Conservation (phyloP, 2,113 vertebrate species). For the Fregata magnificens region DNA sequence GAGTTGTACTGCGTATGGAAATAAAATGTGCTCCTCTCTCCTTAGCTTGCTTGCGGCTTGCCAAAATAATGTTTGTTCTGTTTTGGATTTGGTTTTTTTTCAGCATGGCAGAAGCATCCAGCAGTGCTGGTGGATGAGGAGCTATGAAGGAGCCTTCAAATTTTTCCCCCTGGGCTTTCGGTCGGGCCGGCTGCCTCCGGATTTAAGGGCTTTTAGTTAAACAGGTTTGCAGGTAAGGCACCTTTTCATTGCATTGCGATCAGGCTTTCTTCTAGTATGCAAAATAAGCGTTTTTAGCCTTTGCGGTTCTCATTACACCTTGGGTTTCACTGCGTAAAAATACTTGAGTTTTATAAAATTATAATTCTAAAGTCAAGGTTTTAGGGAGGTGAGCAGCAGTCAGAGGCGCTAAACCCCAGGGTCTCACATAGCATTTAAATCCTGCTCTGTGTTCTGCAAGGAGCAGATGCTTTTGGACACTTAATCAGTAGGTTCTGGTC, state of each 20-base stretch:
- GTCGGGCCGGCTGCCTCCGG: not conserved
- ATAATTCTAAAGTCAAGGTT: not conserved
- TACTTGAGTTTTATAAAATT: not conserved
- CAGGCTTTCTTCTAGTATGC: not conserved
- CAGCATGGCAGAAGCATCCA: not conserved
- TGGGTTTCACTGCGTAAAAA: not conserved
- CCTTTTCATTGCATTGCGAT: not conserved
- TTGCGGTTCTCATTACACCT: not conserved
- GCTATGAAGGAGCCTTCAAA: not conserved
- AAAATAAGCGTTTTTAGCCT: not conserved
- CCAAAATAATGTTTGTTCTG: not conserved
- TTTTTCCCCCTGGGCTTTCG: not conserved
- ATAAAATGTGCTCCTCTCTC: not conserved
- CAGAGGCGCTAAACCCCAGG: not conserved
- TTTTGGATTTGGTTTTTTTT: not conserved
- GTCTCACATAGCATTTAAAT: fast-evolving
- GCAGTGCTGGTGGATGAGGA: not conserved
- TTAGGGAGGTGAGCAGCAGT: not conserved
- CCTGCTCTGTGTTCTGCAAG: not conserved
- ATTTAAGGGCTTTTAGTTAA: not conserved
- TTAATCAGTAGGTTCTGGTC: not conserved
- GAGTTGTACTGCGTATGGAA: not conserved
- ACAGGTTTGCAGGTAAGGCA: not conserved
- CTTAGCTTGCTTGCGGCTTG: not conserved
- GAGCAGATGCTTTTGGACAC: not conserved